Conservation (phyloP, 2,888 invertebrate genomes). For the Dynastes hyllus region DNA sequence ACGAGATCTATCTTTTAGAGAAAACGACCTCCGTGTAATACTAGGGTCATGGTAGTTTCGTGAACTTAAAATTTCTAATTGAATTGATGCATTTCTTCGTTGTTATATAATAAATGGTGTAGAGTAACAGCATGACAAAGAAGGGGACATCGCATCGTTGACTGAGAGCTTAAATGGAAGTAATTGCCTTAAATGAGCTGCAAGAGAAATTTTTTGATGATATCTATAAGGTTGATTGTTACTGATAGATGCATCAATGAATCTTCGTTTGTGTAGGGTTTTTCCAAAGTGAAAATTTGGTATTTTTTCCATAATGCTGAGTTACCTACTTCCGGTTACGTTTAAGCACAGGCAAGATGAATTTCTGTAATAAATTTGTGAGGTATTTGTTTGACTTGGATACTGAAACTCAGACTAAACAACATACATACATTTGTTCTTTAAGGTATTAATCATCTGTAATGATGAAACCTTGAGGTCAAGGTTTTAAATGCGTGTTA, state of each 20-base stretch:
- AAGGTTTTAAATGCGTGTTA: no score
- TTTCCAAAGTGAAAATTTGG: no score
- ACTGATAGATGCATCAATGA: conserved; percentile 11
- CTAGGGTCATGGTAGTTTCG: conserved; percentile 18
- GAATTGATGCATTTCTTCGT: conserved; percentile 30
- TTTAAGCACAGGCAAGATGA: no score
- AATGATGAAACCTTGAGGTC: no score
- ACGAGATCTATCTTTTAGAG: conserved; percentile 20
- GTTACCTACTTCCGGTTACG: no score
- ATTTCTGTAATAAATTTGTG: no score
- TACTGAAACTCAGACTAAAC: no score
- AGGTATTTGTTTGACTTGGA: no score
- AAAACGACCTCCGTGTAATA: not conserved
- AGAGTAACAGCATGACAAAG: not conserved
- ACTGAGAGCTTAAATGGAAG: conserved; percentile 20
- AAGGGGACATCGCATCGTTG: conserved; percentile 1
- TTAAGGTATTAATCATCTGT: no score
- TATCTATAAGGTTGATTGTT: conserved; percentile 19
- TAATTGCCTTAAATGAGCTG: conserved; percentile 23
- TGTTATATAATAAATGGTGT: conserved; percentile 6
- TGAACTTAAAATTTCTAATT: conserved; percentile 19
- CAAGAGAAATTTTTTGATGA: conserved; percentile 27
- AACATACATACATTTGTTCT: no score
- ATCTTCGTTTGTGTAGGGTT: not conserved
- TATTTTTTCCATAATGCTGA: not conserved